Conservation (phyloP, 2,888 invertebrate genomes). For the Anarsia innoxiella region DNA sequence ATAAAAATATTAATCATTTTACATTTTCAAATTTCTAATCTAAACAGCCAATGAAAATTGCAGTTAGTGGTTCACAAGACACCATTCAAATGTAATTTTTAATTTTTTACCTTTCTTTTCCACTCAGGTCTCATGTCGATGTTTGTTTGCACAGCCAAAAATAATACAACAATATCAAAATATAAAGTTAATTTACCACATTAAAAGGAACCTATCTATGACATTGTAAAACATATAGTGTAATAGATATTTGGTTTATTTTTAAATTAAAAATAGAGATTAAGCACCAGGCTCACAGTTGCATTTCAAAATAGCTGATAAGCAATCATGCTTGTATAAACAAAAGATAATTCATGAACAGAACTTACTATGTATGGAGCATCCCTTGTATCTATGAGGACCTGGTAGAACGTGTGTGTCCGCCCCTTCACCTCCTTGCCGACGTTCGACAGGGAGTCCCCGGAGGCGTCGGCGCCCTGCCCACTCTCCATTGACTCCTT, state of each 20-base stretch:
- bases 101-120: constrained; percentile 61
- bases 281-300: too few species aligned
- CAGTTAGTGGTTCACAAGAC: constrained; percentile 5
- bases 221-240: background rate
- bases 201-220: too few species aligned
- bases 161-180: constrained; percentile 1
- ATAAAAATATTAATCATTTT: too few species aligned
- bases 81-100: constrained; percentile 16
- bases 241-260: background rate
- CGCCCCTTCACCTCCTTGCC: constrained; percentile 92
- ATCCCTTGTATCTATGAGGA: constrained; percentile 96
- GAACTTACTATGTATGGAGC: constrained; percentile 95
- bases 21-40: too few species aligned
- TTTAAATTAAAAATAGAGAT: background rate
- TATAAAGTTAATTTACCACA: too few species aligned
- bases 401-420: constrained; percentile 97
- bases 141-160: constrained; percentile 59
- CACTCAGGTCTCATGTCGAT: constrained; percentile 67
- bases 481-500: constrained; percentile 71
- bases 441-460: constrained; percentile 68
- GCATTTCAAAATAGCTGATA: too few species aligned
- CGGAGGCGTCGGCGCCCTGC: constrained; percentile 43
- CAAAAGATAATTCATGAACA: background rate
- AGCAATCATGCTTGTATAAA: constrained; percentile 3
- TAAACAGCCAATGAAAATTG: too few species aligned